Conservation (phyloP, 2,888 invertebrate species). For the Frankliniella fusca region DNA sequence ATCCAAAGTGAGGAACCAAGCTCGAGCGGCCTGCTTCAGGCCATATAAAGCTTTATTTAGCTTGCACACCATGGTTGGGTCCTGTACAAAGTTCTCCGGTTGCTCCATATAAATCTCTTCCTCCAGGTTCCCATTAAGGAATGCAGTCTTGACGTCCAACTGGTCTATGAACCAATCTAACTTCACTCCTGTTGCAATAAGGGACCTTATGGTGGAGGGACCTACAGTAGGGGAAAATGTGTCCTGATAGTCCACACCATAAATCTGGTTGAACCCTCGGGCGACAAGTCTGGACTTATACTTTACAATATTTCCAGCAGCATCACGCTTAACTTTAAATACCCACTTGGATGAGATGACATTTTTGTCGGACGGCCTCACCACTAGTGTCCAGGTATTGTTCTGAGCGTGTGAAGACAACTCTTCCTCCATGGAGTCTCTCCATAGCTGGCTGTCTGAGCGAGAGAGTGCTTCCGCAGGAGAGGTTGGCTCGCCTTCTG, state of each 20-base stretch:
- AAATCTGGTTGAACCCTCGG: slow-evolving; percentile 39
- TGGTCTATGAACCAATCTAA: slow-evolving; percentile 39
- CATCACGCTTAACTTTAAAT: slow-evolving; percentile 38
- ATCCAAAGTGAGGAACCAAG: slow-evolving; percentile 36
- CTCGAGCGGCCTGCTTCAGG: slow-evolving; percentile 34
- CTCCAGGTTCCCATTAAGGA: slow-evolving; percentile 40
- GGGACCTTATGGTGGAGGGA: slow-evolving; percentile 37
- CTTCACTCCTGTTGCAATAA: slow-evolving; percentile 39
- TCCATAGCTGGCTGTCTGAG: slow-evolving; percentile 34
- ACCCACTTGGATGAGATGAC: slow-evolving; percentile 37
- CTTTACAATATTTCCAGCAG: slow-evolving; percentile 36
- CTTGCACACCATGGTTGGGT: no score
- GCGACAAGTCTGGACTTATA: slow-evolving; percentile 39
- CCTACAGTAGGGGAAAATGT: slow-evolving; percentile 41
- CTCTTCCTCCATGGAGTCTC: slow-evolving; percentile 36
- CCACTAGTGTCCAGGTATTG: slow-evolving; percentile 34
- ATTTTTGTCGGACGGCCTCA: slow-evolving; percentile 32
- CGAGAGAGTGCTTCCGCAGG: neutral
- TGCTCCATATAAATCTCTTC: slow-evolving; percentile 40
- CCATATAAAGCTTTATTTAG: slow-evolving; percentile 37
- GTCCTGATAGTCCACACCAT: slow-evolving; percentile 40
- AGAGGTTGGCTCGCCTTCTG: neutral
- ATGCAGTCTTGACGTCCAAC: slow-evolving; percentile 41
- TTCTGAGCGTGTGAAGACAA: slow-evolving; percentile 33
- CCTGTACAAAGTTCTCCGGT: no score